Percentiles rank a stretch among this genome's conserved stretches.
These are phyloP conservation scores for Hemicordylus capensis DNA, from an alignment of 2,113 vertebrate species.

Conservation along the genomic window DNA sequence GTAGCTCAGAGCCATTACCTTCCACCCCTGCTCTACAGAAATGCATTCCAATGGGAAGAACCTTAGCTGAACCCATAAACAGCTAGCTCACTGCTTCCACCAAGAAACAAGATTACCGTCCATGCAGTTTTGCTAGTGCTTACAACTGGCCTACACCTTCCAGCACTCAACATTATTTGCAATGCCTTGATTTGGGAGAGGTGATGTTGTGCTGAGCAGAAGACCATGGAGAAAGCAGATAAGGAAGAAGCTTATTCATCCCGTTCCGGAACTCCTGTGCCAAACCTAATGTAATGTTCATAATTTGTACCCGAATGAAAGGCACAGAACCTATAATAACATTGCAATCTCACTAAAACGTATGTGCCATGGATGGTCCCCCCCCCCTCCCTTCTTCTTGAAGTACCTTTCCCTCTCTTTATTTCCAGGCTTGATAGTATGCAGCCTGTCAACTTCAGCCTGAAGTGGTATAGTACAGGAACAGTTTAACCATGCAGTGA, in stretches of 20 bases:
- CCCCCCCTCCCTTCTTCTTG: too few species aligned
- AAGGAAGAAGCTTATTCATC: constrained; percentile 38
- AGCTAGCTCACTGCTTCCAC: constrained; percentile 39
- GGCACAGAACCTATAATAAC: neutral
- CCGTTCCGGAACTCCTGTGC: constrained; percentile 35
- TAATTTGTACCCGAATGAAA: neutral
- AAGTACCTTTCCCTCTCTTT: neutral
- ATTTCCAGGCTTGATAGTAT: neutral
- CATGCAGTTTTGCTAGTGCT: neutral
- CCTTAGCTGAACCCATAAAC: neutral
- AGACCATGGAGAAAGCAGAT: constrained; percentile 50
- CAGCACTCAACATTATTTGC: constrained; percentile 26
- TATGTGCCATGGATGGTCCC: neutral
- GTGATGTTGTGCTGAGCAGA: constrained; percentile 35
- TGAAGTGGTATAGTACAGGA: neutral
- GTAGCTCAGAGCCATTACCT: neutral
- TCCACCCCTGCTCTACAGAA: constrained; percentile 13
- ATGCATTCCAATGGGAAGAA: constrained; percentile 24
- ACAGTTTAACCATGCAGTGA: neutral
- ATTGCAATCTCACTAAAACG: neutral
- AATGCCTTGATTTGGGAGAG: constrained; percentile 42
- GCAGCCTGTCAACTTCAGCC: neutral
- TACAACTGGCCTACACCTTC: constrained; percentile 16
- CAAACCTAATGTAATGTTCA: neutral
- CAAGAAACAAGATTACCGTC: constrained; percentile 42